These are phyloP conservation scores for Brachionichthys hirsutus DNA, from an alignment of 2,113 vertebrate species.

Conservation along the genomic window DNA sequence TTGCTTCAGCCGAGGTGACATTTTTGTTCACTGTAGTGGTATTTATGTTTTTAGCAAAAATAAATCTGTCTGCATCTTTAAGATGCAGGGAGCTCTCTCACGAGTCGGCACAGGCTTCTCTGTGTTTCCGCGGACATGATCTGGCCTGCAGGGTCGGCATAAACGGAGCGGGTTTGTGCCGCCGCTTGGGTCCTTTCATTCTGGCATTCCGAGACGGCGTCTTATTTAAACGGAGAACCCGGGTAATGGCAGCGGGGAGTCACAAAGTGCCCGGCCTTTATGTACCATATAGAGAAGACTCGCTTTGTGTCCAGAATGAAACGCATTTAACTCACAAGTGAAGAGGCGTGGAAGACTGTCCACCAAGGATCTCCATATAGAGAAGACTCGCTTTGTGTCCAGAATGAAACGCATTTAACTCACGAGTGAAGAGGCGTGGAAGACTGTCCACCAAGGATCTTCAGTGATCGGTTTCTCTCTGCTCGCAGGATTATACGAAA, in stretches of 20 bases:
- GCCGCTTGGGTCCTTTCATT: constrained; percentile 6
- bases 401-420: not conserved
- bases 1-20: not conserved
- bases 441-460: too few species aligned
- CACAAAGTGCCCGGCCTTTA: not conserved
- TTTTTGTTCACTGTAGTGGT: not conserved
- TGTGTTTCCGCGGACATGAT: constrained; percentile 50
- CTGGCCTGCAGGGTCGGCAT: constrained; percentile 47
- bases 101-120: constrained; percentile 42
- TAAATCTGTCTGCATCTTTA: constrained; percentile 1
- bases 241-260: constrained; percentile 17
- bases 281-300: not conserved
- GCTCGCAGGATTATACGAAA: too few species aligned
- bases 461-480: too few species aligned
- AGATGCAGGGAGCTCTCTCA: constrained; percentile 18
- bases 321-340: not conserved
- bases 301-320: not conserved
- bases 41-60: not conserved
- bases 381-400: not conserved
- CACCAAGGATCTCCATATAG: not conserved
- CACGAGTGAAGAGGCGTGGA: too few species aligned
- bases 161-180: constrained; percentile 64
- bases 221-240: constrained; percentile 26
- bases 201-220: constrained; percentile 48
- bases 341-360: too few species aligned